A percentile compares a stretch with the other conserved stretches of the same genome.
Evolutionary conservation across 2,113 vertebrate species (phyloP).

Genomic region (Genyomyrus donnyi): DNA sequence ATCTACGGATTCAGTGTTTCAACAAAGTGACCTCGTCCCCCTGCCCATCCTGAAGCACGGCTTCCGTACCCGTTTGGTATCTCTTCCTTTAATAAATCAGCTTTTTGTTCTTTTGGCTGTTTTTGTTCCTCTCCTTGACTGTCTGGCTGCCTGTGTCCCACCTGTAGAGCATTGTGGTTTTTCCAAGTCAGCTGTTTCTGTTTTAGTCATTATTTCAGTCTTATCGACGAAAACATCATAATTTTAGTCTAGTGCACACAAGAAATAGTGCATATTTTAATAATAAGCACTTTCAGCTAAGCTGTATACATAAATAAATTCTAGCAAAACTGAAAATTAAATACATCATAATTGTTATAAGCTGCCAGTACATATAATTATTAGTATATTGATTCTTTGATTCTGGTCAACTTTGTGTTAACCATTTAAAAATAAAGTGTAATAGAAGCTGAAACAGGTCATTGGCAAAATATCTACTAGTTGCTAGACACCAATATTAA

Average conservation of each 20-base stretch:
- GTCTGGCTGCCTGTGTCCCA: background rate
- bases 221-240: background rate
- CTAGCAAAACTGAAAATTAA: background rate
- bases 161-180: background rate
- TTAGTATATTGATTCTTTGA: background rate
- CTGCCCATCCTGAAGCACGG: background rate
- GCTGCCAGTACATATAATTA: background rate
- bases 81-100: background rate
- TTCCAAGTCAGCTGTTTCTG: conserved; percentile 1
- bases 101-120: background rate
- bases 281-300: background rate
- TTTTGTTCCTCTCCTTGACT: background rate
- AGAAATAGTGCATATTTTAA: background rate
- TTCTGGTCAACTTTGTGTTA: background rate
- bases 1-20: background rate
- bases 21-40: background rate
- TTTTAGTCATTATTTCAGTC: background rate
- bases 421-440: too few species aligned
- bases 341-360: background rate
- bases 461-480: background rate
- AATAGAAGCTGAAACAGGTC: background rate
- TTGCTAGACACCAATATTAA: background rate
- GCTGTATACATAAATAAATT: background rate
- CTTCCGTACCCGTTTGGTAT: background rate
- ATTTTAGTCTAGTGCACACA: background rate